These are phyloP conservation scores for Criorhina ranunculi DNA, from an alignment of 2,888 invertebrate species.

Conservation along the genomic window DNA sequence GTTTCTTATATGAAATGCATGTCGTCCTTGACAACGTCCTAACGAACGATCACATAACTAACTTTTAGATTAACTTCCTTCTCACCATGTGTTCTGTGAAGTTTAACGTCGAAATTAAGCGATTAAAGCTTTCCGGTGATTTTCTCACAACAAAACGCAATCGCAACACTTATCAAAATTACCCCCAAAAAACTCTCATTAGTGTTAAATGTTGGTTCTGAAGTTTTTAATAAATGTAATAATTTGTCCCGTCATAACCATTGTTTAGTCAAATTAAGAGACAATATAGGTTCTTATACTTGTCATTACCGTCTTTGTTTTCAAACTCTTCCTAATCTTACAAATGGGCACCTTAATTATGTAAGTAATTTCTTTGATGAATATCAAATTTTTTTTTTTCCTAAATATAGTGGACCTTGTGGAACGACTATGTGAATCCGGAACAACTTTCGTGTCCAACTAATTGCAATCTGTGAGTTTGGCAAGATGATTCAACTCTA, in stretches of 20 bases:
- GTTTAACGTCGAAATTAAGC: neutral
- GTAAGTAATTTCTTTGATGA: neutral
- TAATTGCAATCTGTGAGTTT: neutral
- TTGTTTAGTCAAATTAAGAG: neutral
- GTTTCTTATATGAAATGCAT: too few relatives aligned
- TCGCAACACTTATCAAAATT: neutral
- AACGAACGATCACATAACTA: too few relatives aligned
- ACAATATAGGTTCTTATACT: neutral
- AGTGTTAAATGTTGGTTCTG: neutral
- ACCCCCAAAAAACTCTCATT: neutral
- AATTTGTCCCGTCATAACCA: neutral
- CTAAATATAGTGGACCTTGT: neutral
- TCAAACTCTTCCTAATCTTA: neutral
- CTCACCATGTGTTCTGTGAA: neutral
- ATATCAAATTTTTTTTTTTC: neutral
- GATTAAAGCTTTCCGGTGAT: neutral
- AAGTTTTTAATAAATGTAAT: neutral
- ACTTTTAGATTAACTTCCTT: too few relatives aligned
- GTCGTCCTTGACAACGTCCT: too few relatives aligned
- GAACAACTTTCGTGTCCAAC: neutral
- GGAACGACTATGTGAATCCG: constrained; percentile 3
- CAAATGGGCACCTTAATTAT: neutral
- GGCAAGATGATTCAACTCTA: neutral
- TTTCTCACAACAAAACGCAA: neutral
- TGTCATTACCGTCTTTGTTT: neutral